Conservation (phyloP, 2,113 vertebrate genomes). For the Labeo rohita region DNA sequence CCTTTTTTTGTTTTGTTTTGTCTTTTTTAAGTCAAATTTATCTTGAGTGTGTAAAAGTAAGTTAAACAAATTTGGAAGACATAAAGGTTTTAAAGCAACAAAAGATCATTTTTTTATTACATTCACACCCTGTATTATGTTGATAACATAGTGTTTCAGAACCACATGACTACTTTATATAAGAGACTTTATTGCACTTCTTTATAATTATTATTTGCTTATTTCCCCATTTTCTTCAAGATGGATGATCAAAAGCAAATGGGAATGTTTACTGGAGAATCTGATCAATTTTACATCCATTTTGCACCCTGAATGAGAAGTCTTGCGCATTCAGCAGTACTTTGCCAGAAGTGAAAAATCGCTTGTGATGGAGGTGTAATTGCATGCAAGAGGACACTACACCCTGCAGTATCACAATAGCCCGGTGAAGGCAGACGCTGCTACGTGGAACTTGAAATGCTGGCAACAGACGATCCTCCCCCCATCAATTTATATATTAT, state of each 20-base stretch:
- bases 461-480: conserved; percentile 69
- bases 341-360: conserved; percentile 78
- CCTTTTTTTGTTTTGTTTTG: conserved; percentile 16
- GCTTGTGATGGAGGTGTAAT: conserved; percentile 77
- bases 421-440: conserved; percentile 47
- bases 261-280: conserved; percentile 81
- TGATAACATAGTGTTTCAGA: conserved; percentile 5
- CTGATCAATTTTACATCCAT: conserved; percentile 89
- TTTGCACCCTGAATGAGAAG: conserved; percentile 77
- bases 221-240: conserved; percentile 56
- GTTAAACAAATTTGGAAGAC: conserved; percentile 14
- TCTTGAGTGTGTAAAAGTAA: not conserved
- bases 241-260: conserved; percentile 86
- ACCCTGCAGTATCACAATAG: conserved; percentile 64
- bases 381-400: conserved; percentile 69
- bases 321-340: conserved; percentile 77
- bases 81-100: conserved; percentile 67
- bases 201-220: conserved; percentile 3
- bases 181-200: conserved; percentile 29
- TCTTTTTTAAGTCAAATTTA: conserved; percentile 30
- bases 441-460: conserved; percentile 65
- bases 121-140: conserved; percentile 7
- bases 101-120: conserved; percentile 78
- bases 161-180: not conserved
- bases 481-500: conserved; percentile 81